Percentiles rank a stretch among this genome's conserved stretches.
Evolutionary conservation across 2,113 vertebrate genomes (phyloP).

Genomic region (Urocolius indicus): DNA sequence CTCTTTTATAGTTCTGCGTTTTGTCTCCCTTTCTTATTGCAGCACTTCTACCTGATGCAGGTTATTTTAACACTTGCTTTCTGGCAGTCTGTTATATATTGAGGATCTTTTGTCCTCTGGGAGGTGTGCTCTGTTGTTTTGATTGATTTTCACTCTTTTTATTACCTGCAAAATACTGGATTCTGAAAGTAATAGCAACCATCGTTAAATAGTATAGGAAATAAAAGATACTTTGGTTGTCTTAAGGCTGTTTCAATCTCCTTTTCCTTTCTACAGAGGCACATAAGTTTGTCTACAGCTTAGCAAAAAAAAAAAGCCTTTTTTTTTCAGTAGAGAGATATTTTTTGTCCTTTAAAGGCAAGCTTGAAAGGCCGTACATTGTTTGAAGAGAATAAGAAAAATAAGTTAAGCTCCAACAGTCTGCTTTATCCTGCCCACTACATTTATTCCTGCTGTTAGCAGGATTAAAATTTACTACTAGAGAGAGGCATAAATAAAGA

Average conservation of each 20-base stretch:
- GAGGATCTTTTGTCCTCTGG: slow-evolving; percentile 69
- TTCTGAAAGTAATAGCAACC: slow-evolving; percentile 73
- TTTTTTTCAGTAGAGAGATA: not conserved
- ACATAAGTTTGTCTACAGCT: slow-evolving; percentile 34
- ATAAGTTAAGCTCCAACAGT: slow-evolving; percentile 28
- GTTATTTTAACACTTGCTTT: slow-evolving; percentile 68
- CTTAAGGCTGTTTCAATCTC: slow-evolving; percentile 64
- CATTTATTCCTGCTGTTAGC: slow-evolving; percentile 58
- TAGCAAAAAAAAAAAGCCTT: not conserved
- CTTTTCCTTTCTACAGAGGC: slow-evolving; percentile 31
- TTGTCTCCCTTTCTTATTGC: slow-evolving; percentile 53
- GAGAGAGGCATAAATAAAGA: slow-evolving; percentile 51
- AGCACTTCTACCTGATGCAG: slow-evolving; percentile 42
- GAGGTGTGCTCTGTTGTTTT: slow-evolving; percentile 67
- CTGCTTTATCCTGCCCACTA: slow-evolving; percentile 49
- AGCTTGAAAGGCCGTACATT: slow-evolving; percentile 34
- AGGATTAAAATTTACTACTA: slow-evolving; percentile 57
- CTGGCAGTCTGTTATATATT: slow-evolving; percentile 59
- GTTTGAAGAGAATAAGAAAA: slow-evolving; percentile 51
- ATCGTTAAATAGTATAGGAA: slow-evolving; percentile 63
- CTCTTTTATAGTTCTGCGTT: slow-evolving; percentile 32
- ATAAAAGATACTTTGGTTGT: slow-evolving; percentile 65
- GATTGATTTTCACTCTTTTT: slow-evolving; percentile 75
- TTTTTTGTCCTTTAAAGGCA: slow-evolving; percentile 49
- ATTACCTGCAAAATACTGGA: slow-evolving; percentile 72